Evolutionary conservation across 2,797 vertebrate genomes (phyloP).

Genomic region (Pelodytes ibericus): DNA sequence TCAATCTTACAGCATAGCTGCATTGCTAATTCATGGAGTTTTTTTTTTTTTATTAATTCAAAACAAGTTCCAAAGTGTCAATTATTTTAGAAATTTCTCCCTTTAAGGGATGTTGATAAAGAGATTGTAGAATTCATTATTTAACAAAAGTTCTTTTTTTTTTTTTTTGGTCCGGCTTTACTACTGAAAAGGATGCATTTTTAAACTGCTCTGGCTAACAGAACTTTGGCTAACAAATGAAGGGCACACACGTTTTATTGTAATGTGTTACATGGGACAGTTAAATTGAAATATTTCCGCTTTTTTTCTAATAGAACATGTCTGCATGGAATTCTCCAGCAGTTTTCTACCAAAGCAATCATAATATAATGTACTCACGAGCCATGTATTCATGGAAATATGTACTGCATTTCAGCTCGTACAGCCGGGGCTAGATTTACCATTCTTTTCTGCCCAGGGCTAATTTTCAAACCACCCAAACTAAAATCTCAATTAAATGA

Average conservation of each 20-base stretch:
- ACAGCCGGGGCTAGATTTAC: not conserved
- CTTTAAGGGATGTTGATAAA: slow-evolving; percentile 35
- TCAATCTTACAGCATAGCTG: slow-evolving; percentile 37
- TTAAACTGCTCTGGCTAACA: not conserved
- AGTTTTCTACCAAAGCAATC: not conserved
- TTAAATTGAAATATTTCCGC: not conserved
- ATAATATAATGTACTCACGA: not conserved
- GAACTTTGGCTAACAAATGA: not conserved
- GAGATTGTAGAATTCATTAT: slow-evolving; percentile 37
- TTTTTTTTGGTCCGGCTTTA: no score
- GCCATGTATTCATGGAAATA: slow-evolving; percentile 4
- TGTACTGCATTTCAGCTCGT: not conserved
- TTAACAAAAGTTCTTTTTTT: no score
- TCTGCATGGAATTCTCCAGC: not conserved
- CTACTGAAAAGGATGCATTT: not conserved
- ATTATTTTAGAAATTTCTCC: slow-evolving; percentile 32
- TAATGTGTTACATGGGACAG: slow-evolving; percentile 1
- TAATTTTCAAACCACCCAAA: slow-evolving; percentile 3
- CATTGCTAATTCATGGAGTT: slow-evolving; percentile 50
- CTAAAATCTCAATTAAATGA: slow-evolving; percentile 7
- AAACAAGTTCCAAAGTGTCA: slow-evolving; percentile 27
- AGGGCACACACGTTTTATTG: not conserved
- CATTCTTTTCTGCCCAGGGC: not conserved
- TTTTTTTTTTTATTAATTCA: slow-evolving; percentile 42
- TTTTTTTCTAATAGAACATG: not conserved